Evolutionary conservation across 2,888 invertebrate genomes (phyloP).

Genomic region (Ectobius pallidus): DNA sequence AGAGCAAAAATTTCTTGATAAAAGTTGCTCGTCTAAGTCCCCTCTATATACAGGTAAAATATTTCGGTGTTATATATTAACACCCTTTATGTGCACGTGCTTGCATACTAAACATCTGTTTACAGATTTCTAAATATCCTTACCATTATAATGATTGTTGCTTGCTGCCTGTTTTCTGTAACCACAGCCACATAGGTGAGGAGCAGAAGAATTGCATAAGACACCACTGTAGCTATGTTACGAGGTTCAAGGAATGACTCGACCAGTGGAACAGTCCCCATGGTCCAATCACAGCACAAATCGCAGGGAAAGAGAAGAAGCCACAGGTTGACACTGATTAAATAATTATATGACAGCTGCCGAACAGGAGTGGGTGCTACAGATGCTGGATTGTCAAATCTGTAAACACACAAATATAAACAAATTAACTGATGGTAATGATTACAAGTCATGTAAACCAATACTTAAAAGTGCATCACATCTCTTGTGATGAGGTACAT

Average conservation of each 20-base stretch:
- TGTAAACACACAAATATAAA: conserved; percentile 51
- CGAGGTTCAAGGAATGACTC: conserved; percentile 79
- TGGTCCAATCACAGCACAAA: conserved; percentile 98
- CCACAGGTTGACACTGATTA: conserved; percentile 90
- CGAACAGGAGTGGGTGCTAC: conserved; percentile 81
- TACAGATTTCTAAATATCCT: conserved; percentile 48
- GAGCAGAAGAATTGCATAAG: conserved; percentile 67
- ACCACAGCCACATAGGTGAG: conserved; percentile 61
- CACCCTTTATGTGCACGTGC: no score
- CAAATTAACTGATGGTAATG: no score
- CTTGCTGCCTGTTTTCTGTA: conserved; percentile 66
- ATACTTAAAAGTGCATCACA: no score
- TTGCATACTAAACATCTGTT: no score
- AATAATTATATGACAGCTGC: conserved; percentile 91
- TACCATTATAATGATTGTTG: conserved; percentile 73
- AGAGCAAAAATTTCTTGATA: no score
- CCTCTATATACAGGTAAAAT: no score
- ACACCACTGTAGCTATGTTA: conserved; percentile 77
- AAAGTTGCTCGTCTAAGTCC: no score
- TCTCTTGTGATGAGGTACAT: no score
- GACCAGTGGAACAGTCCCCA: conserved; percentile 92
- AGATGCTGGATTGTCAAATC: conserved; percentile 97
- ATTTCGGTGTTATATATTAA: no score
- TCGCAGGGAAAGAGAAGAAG: conserved; percentile 86
- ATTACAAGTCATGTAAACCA: no score